Evolutionary conservation across 2,888 invertebrate genomes (phyloP).

Genomic region (Stomorhina lunata): DNA sequence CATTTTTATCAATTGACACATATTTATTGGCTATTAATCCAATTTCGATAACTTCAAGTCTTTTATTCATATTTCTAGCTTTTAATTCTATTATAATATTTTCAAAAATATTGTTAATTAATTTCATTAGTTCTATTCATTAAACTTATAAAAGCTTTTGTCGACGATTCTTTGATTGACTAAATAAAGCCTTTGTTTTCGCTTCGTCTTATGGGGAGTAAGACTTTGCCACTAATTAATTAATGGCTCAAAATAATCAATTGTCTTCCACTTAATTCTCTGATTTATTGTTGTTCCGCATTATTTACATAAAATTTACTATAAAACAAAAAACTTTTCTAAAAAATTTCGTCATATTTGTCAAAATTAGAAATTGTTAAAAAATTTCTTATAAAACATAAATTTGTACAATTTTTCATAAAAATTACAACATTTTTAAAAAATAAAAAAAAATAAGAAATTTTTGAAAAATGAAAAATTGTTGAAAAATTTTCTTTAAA

Average conservation of each 20-base stretch:
- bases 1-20: conserved; percentile 18
- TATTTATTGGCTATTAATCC: background rate
- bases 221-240: background rate
- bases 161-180: background rate
- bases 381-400: too few species aligned
- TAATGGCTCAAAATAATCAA: background rate
- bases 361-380: too few species aligned
- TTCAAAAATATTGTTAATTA: background rate
- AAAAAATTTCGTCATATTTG: too few species aligned
- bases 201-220: background rate
- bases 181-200: background rate
- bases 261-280: too few species aligned
- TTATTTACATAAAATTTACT: too few species aligned
- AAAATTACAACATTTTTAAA: too few species aligned
- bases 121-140: background rate
- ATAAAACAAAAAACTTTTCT: too few species aligned
- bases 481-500: too few species aligned
- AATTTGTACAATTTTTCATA: too few species aligned
- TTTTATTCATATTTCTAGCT: background rate
- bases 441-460: too few species aligned
- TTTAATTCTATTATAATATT: background rate
- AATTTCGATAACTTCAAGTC: background rate
- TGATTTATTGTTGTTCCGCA: too few species aligned
- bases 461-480: too few species aligned
- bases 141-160: background rate